Evolutionary conservation across 1,140 invertebrate genomes (phyloP), one percentile per base, ranked within the genome.

Genomic region (Pachypsylla venusta): DNA sequence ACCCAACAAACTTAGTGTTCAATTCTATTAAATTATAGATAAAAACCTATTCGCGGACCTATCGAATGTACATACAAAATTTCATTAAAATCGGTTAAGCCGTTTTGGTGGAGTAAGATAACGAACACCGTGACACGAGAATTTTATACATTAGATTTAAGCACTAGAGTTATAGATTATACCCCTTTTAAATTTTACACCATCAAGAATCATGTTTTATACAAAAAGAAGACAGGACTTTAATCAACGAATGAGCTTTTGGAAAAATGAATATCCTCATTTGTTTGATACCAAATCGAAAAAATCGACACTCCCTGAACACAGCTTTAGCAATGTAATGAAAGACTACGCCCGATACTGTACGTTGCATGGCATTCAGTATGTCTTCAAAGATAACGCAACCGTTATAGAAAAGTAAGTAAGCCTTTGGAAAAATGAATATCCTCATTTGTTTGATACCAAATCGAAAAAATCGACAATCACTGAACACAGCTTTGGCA

Each of bases 311-410:
- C 5, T 4, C n/a, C 4, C 13, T 30, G 1, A 27, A 20, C 13
- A 55, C 24, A 1, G 56, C 25, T 19, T 62, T 16, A 20, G 40
- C 1, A 60, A 55, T 25, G 42, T 65, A 24, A 25, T 64, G 25
- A 64, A 60, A 57, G 63, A 65, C 48, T 67, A 64, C 35, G 56
- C 60, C 4, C 53, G 65, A 48, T 57, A 60, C 26, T 64, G 63
- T 25, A 65, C 66, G 3, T 56, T 67, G 13, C 66, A 67, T 35
- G 66, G 66, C 0, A 60, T 67, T 22, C 63, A 63, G 53, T 64
- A 65, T 26, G 60, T 67, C 24, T 64, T 64, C 26, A 62, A 64
- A 59, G 62, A 64, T 1, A 59, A 62, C 24, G 64, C 62, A 19
- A 60, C 62, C 7, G 22, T 61, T 14, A 35, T 65, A 7, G 64